Evolutionary conservation across 1,140 invertebrate genomes (phyloP).

Genomic region (Conus betulinus): DNA sequence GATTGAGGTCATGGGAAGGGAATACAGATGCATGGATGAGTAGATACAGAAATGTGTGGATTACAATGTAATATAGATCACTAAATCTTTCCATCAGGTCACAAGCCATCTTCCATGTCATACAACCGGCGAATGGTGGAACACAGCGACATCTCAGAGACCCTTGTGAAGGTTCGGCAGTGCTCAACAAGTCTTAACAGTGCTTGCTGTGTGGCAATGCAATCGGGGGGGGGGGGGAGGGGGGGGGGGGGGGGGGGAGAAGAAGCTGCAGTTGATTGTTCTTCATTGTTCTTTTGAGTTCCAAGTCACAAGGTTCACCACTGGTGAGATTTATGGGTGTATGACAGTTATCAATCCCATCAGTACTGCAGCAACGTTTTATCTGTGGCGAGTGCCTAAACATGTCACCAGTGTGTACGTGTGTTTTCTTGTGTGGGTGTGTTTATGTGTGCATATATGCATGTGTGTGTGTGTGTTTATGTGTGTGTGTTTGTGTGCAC

Average conservation of each 20-base stretch:
- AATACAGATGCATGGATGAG: background rate
- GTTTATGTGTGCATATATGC: too few species aligned
- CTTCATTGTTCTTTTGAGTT: too few species aligned
- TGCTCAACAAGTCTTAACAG: background rate
- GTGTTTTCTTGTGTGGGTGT: too few species aligned
- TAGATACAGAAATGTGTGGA: background rate
- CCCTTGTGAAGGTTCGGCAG: slow-evolving; percentile 71
- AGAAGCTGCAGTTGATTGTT: background rate
- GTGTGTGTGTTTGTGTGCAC: too few species aligned
- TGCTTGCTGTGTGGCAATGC: background rate
- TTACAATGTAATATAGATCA: background rate
- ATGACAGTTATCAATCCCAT: background rate
- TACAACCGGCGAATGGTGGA: slow-evolving; percentile 72
- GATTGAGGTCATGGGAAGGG: too few species aligned
- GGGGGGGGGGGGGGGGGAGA: too few species aligned
- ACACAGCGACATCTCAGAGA: slow-evolving; percentile 74
- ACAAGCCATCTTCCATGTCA: slow-evolving; percentile 63
- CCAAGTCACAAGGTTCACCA: too few species aligned
- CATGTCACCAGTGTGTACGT: too few species aligned
- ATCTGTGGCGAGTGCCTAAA: too few species aligned
- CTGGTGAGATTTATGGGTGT: background rate
- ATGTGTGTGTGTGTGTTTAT: too few species aligned
- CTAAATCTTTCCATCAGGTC: slow-evolving; percentile 49
- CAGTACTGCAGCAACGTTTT: too few species aligned
- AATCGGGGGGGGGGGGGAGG: too few species aligned